phyloP scores from a whole-genome alignment of 2,888 invertebrate genomes.

The Nephrotoma appendiculata region DNA sequence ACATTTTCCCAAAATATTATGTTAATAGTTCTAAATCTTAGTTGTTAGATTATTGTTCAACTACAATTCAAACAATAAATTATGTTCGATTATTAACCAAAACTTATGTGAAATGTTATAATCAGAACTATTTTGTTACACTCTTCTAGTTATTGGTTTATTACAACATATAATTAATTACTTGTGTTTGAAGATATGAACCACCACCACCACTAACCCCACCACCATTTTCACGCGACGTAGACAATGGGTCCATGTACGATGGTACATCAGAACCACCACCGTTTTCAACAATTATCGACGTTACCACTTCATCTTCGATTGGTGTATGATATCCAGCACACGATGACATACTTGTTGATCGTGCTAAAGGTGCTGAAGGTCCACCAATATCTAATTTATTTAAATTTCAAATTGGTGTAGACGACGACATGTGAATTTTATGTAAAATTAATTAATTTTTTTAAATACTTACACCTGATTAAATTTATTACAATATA shows the following conservation, averaged over 20 bases:
- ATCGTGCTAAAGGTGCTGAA: constrained; percentile 37
- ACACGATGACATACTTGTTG: constrained; percentile 44
- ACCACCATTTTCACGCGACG: constrained; percentile 23
- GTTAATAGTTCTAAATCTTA: no score
- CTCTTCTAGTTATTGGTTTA: constrained; percentile 16
- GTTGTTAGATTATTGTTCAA: no score
- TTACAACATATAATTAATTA: constrained; percentile 16
- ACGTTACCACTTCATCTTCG: constrained; percentile 39
- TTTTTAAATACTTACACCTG: background rate
- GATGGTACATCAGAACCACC: constrained; percentile 27
- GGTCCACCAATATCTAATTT: constrained; percentile 8
- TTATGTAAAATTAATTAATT: background rate
- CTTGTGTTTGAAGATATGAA: constrained; percentile 35
- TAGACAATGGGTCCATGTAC: constrained; percentile 15
- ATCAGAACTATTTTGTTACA: background rate
- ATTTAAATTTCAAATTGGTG: background rate
- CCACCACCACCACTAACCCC: constrained; percentile 22
- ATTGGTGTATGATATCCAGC: constrained; percentile 71
- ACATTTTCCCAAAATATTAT: no score
- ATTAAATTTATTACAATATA: background rate
- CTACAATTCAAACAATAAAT: no score
- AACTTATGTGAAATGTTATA: background rate
- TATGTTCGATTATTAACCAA: background rate
- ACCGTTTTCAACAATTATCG: constrained; percentile 13
- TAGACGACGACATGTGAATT: background rate